These are phyloP conservation scores for Apoderus coryli DNA, from an alignment of 2,888 invertebrate species.

Conservation along the genomic window DNA sequence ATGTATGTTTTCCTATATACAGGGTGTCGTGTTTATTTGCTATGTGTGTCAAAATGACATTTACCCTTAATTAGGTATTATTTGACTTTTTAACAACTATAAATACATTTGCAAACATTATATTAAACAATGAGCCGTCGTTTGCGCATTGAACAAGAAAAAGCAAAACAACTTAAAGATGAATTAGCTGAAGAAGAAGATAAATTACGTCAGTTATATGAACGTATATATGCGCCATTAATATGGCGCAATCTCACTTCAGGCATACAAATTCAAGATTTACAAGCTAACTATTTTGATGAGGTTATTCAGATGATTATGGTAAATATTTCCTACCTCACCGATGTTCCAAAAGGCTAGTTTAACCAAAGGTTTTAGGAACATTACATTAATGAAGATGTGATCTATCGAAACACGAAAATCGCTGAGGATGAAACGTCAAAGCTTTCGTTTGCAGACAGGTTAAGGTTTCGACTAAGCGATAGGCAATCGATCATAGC, in stretches of 20 bases:
- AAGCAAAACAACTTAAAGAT: constrained; percentile 21
- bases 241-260: constrained; percentile 24
- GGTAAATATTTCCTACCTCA: constrained; percentile 16
- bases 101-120: no score
- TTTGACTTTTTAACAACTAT: no score
- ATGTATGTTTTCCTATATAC: no score
- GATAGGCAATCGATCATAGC: constrained; percentile 27
- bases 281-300: constrained; percentile 23
- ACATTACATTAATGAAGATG: constrained; percentile 23
- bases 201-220: constrained; percentile 20
- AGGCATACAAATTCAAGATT: constrained; percentile 27
- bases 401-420: constrained; percentile 26
- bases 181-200: constrained; percentile 27
- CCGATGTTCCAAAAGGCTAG: no score
- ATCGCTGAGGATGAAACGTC: constrained; percentile 25
- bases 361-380: no score
- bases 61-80: no score
- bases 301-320: constrained; percentile 23
- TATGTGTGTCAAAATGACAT: no score
- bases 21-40: no score
- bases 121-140: constrained; percentile 26
- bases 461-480: constrained; percentile 23
- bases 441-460: constrained; percentile 22
- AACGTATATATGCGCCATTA: constrained; percentile 25
- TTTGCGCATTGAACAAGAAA: constrained; percentile 25